Evolutionary conservation across 2,797 vertebrate genomes (phyloP), one percentile per base, ranked within the genome.

Genomic region (Pseudochirops cupreus): DNA sequence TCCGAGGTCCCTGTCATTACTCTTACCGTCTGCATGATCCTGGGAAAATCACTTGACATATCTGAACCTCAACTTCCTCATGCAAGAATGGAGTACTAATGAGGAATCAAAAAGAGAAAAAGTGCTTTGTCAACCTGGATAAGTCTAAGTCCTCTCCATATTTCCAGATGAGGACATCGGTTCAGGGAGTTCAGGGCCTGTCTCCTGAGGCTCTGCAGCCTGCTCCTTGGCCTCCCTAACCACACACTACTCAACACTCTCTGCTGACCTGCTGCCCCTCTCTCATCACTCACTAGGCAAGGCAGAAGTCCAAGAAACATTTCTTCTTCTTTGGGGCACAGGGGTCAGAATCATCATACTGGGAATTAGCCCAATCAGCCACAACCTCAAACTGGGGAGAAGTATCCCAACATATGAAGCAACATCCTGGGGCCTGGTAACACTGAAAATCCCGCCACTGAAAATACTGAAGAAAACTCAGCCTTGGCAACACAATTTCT

Each of bases 231-330:
- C 62, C 2, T 18, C 1, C n/a, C 5, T 6, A 11, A 50, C 53
- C 4, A 1, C 5, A 16, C 10, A 18, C 31, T 54, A 46, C 56
- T 56, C 91, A 53, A 91, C 0, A 9, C 52, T 18, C 33, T 13
- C 52, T 62, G 33, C 74, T 93, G 39, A 1, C 5, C 58, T 16
- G 24, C 11, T 46, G 21, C 10, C 3, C 7, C 62, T 53, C n/a
- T 95, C 55, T n/a, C 4, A 90, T 53, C 1, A 26, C 33, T 56
- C 58, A 56, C 90, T 74, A 16, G 57, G 90, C 67, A 90, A 91
- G 28, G 13, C 28, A 62, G 52, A 0, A 56, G 24, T 14, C 6
- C 31, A n/a, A 0, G 1, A 0, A 31, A 74, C 2, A 18, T 58
- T 74, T 90, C 46, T 24, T 59, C 87, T 31, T 33, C 92, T 92